Percentiles rank a stretch among this genome's conserved stretches.
These are phyloP conservation scores for Cabera pusaria DNA, from an alignment of 2,888 invertebrate species.

Conservation along the genomic window DNA sequence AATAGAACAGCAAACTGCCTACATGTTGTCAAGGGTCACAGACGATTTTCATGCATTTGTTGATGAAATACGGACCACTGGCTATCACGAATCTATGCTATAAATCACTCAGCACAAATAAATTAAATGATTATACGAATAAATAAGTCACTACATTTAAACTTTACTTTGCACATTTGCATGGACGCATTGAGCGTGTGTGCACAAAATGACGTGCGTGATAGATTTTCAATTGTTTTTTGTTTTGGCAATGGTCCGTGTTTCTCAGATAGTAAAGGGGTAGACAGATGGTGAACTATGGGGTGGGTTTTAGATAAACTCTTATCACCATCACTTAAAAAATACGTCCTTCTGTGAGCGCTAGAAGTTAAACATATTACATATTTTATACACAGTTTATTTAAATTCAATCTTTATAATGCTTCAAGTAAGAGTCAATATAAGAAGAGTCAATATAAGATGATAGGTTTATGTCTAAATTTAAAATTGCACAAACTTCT, in stretches of 20 bases:
- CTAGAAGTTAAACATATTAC: conserved; percentile 74
- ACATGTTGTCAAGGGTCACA: conserved; percentile 52
- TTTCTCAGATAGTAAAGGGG: conserved; percentile 50
- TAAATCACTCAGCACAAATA: too few relatives aligned
- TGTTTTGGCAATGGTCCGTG: conserved; percentile 55
- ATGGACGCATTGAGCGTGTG: conserved; percentile 5
- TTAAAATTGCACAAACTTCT: too few relatives aligned
- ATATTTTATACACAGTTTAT: conserved; percentile 21
- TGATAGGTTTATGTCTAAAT: too few relatives aligned
- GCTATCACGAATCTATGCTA: conserved; percentile 26
- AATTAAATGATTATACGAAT: too few relatives aligned
- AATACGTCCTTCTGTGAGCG: conserved; percentile 75
- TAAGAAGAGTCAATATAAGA: too few relatives aligned
- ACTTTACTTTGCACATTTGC: too few relatives aligned
- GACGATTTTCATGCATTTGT: conserved; percentile 61
- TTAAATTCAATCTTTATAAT: too few relatives aligned
- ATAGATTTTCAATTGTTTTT: conserved; percentile 25
- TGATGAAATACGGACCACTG: conserved; percentile 53
- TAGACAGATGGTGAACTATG: conserved; percentile 58
- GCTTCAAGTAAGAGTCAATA: too few relatives aligned
- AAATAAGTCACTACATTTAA: too few relatives aligned
- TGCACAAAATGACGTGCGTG: conserved; percentile 1
- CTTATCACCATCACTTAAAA: conserved; percentile 75
- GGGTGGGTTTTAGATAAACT: conserved; percentile 63
- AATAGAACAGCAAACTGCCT: conserved; percentile 65